phyloP scores from a whole-genome alignment of 92 coral and sea anemone species.

The Phenganax stokvisi region DNA sequence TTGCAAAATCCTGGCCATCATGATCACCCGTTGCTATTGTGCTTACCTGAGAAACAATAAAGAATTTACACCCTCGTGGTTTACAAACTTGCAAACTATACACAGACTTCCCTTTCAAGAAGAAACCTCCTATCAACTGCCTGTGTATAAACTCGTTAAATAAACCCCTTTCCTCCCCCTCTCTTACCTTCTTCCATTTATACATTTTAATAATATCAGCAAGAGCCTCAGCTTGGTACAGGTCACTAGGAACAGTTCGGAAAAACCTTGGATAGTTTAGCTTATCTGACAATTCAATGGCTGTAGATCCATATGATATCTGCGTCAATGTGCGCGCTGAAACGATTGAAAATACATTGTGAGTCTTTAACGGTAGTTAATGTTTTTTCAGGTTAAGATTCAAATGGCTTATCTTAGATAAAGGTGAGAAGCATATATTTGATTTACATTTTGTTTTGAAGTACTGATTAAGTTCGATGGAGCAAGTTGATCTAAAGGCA shows the following conservation, averaged over 20 bases:
- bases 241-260: conserved; percentile 86
- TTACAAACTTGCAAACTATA: neutral
- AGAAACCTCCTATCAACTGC: conserved; percentile 1
- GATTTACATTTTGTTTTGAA: conserved; percentile 84
- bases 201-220: conserved; percentile 77
- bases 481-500: conserved; percentile 86
- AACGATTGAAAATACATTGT: neutral
- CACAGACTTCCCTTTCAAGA: neutral
- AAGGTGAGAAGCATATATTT: too few relatives aligned
- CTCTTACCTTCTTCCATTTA: conserved; percentile 86
- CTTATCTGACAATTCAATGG: conserved; percentile 80
- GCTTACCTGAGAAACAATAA: conserved; percentile 58
- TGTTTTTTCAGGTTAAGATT: too few relatives aligned
- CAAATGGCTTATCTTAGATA: too few relatives aligned
- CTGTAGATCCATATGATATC: conserved; percentile 89
- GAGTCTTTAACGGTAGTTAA: too few relatives aligned
- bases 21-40: conserved; percentile 72
- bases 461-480: conserved; percentile 83
- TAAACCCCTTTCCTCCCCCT: neutral
- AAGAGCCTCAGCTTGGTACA: conserved; percentile 73
- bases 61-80: too few relatives aligned
- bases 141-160: neutral
- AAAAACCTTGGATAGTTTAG: conserved; percentile 89
- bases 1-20: conserved; percentile 65
- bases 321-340: conserved; percentile 82